Evolutionary conservation across 2,888 invertebrate species (phyloP).

Genomic region (Mesorhabditis sp.): DNA sequence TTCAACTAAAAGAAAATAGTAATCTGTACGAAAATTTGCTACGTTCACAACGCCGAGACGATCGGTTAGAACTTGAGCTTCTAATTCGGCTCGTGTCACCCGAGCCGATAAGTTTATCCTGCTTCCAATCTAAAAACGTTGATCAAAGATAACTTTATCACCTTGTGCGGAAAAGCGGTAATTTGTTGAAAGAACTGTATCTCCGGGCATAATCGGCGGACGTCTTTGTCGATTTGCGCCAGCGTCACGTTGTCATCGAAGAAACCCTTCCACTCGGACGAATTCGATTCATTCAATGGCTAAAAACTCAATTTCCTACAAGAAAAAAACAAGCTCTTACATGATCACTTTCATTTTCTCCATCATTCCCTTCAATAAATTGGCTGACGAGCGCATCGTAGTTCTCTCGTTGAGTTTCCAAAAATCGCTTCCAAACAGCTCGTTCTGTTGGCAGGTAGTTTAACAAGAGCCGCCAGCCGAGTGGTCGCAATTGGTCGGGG

Average conservation of each 20-base stretch:
- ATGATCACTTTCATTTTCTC: slow-evolving; percentile 32
- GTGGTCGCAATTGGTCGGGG: slow-evolving; percentile 47
- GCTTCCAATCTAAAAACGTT: background rate
- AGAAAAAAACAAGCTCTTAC: slow-evolving; percentile 26
- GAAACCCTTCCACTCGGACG: slow-evolving; percentile 89
- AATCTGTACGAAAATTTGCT: background rate
- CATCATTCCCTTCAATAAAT: slow-evolving; percentile 31
- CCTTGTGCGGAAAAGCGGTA: slow-evolving; percentile 74
- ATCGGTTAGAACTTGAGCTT: slow-evolving; percentile 22
- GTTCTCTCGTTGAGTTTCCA: slow-evolving; percentile 32
- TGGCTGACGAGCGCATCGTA: slow-evolving; percentile 47
- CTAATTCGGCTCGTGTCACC: slow-evolving; percentile 25
- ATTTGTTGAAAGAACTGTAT: slow-evolving; percentile 93
- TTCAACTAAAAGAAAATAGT: background rate
- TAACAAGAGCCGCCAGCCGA: slow-evolving; percentile 54
- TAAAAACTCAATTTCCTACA: slow-evolving; percentile 63
- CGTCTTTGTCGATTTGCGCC: slow-evolving; percentile 84
- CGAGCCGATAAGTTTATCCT: slow-evolving; percentile 11
- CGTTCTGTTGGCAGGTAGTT: slow-evolving; percentile 48
- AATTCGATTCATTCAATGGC: slow-evolving; percentile 89
- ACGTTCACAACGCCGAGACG: slow-evolving; percentile 23
- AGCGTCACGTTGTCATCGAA: slow-evolving; percentile 96
- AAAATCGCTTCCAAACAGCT: slow-evolving; percentile 33
- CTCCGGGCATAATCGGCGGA: slow-evolving; percentile 79
- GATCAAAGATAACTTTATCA: background rate